Evolutionary conservation across 2,797 vertebrate genomes (phyloP), one percentile per base, ranked within the genome.

Genomic region (Rhabdophis nuchalis): DNA sequence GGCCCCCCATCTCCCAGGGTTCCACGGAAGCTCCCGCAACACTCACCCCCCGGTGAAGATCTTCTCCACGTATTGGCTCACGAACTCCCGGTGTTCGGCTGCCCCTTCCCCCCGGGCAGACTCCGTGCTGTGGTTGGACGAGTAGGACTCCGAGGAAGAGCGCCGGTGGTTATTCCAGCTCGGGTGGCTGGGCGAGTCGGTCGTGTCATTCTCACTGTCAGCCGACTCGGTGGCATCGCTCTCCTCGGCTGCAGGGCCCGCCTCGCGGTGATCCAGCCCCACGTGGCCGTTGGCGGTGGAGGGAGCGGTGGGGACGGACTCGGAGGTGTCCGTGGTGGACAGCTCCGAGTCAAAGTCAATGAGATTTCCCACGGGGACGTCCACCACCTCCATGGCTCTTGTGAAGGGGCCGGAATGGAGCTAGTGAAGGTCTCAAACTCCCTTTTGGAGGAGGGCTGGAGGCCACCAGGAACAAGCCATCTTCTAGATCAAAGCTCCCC

Each of bases 151-250:
- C 46, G 98, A 98, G 16, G 98, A 99, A 0, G 99, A 99, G 0
- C 98, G 98, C 92, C 94, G 98, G 29, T 98, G 97, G 41, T 98
- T 96, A 0, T 97, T 95, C 96, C 98, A 98, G 96, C 96, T 98
- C 0, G 77, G 95, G 14, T 97, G 97, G 0, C 95, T 96, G 1
- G 98, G 97, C 0, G 97, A 98, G 92, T 98, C 98, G 0, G 97
- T 98, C 96, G 96, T 97, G 92, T 99, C 99, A 0, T 98, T 98
- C 93, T 99, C 99, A 0, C 99, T 99, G 97, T 99, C 99, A 0
- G 99, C 99, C 0, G 99, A 99, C 96, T 99, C 99, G 0, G 99
- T 99, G 89, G 98, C 98, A 23, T 99, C 99, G 0, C 99, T 99
- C 95, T 98, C 98, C 3, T 97, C 95, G 0, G 91, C 96, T 0